These are phyloP conservation scores for Sycophila texana DNA, from an alignment of 2,888 invertebrate species.

Conservation along the genomic window DNA sequence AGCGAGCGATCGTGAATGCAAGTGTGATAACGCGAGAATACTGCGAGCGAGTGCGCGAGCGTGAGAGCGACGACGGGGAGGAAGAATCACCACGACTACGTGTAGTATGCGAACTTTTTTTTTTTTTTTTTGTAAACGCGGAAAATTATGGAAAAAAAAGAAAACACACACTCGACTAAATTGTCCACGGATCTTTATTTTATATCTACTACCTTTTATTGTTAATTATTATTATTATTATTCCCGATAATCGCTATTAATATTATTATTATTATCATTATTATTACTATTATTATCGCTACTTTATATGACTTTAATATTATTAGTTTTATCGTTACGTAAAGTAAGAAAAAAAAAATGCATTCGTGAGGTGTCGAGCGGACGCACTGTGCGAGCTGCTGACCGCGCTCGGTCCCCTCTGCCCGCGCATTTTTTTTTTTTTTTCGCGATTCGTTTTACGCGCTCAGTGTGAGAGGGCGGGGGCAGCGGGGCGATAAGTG, in stretches of 20 bases:
- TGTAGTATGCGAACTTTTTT: constrained; percentile 61
- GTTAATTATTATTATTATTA: constrained; percentile 54
- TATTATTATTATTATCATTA: constrained; percentile 48
- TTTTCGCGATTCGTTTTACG: constrained; percentile 32
- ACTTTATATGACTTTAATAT: constrained; percentile 46
- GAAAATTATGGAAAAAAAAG: constrained; percentile 30
- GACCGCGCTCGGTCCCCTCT: background rate
- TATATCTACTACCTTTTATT: constrained; percentile 52
- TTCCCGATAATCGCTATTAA: constrained; percentile 54
- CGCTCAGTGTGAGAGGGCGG: constrained; percentile 26
- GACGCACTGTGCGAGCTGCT: constrained; percentile 33
- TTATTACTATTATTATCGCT: constrained; percentile 28
- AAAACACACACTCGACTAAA: constrained; percentile 31
- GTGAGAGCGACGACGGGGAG: constrained; percentile 45
- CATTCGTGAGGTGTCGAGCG: constrained; percentile 16
- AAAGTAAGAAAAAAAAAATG: constrained; percentile 12
- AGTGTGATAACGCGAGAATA: background rate
- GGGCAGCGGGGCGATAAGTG: background rate
- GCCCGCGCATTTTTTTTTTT: background rate
- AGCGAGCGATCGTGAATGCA: background rate
- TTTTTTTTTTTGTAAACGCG: constrained; percentile 58
- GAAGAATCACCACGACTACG: constrained; percentile 59
- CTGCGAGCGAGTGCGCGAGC: background rate
- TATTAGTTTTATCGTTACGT: constrained; percentile 47
- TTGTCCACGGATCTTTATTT: constrained; percentile 60